Evolutionary conservation across 2,113 vertebrate genomes (phyloP).

Genomic region (Nycticorax nycticorax): DNA sequence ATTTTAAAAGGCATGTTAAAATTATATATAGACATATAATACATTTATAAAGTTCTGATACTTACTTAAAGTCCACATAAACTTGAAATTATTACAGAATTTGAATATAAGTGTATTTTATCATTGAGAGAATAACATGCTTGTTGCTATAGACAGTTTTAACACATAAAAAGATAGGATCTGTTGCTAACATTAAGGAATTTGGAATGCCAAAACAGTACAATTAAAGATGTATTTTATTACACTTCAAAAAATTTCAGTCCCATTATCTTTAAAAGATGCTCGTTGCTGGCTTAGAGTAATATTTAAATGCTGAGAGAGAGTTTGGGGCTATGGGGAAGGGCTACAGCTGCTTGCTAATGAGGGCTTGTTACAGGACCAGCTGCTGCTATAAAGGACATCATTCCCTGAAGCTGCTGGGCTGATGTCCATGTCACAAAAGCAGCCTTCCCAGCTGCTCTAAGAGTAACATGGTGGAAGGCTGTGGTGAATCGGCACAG

Average conservation of each 20-base stretch:
- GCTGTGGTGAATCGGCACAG: fast-evolving
- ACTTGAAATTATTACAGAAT: not conserved
- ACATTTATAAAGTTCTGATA: not conserved
- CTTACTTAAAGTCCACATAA: not conserved
- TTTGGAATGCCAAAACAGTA: not conserved
- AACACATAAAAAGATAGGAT: not conserved
- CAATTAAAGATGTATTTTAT: not conserved
- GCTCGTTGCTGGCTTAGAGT: not conserved
- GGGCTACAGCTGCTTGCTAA: not conserved
- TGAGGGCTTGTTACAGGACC: not conserved
- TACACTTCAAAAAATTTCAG: not conserved
- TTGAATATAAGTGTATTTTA: not conserved
- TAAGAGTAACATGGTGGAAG: not conserved
- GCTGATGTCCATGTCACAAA: not conserved
- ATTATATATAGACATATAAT: not conserved
- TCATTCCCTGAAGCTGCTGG: not conserved
- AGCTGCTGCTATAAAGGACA: too few relatives aligned
- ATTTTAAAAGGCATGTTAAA: not conserved
- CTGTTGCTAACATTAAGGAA: not conserved
- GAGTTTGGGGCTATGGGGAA: not conserved
- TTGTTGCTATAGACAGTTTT: not conserved
- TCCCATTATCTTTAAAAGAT: not conserved
- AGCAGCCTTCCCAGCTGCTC: not conserved
- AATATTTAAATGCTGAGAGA: not conserved
- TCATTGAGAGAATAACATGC: not conserved